Evolutionary conservation across 2,797 vertebrate genomes (phyloP).

Genomic region (Enteromius fasciolatus): DNA sequence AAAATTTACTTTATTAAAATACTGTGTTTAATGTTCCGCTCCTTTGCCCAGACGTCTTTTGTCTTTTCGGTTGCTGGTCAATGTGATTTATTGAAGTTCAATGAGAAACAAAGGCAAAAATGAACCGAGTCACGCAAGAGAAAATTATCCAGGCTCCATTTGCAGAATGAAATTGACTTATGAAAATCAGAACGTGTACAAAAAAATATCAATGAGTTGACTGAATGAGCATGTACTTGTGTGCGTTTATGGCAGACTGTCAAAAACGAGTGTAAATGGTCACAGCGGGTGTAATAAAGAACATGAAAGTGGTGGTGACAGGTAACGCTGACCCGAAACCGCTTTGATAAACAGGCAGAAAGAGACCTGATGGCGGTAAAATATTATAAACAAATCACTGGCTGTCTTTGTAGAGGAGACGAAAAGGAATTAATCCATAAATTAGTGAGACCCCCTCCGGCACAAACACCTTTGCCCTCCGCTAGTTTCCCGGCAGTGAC

Average conservation of each 20-base stretch:
- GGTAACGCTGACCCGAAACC: conserved; percentile 17
- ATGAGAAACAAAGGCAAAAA: conserved; percentile 24
- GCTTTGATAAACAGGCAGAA: conserved; percentile 5
- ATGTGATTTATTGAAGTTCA: conserved; percentile 29
- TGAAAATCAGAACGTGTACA: neutral
- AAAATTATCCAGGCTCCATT: conserved; percentile 27
- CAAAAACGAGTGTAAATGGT: conserved; percentile 8
- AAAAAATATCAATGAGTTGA: conserved; percentile 1
- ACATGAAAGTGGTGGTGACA: conserved; percentile 21
- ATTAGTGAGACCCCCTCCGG: conserved; percentile 70
- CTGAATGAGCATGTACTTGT: neutral
- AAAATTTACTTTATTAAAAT: conserved; percentile 33
- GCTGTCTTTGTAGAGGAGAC: conserved; percentile 77
- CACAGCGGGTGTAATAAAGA: conserved; percentile 1
- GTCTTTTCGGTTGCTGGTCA: conserved; percentile 40
- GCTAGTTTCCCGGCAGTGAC: conserved; percentile 60
- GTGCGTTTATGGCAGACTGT: conserved; percentile 17
- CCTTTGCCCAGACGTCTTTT: conserved; percentile 32
- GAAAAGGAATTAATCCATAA: conserved; percentile 81
- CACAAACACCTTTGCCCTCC: conserved; percentile 64
- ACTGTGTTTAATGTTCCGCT: conserved; percentile 49
- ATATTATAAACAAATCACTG: conserved; percentile 73
- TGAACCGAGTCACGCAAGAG: conserved; percentile 21
- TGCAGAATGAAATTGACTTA: conserved; percentile 17
- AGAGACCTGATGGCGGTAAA: conserved; percentile 29